Base-by-base conservation (phyloP, 2,888 invertebrate genomes). In the Morpho helenor region DNA sequence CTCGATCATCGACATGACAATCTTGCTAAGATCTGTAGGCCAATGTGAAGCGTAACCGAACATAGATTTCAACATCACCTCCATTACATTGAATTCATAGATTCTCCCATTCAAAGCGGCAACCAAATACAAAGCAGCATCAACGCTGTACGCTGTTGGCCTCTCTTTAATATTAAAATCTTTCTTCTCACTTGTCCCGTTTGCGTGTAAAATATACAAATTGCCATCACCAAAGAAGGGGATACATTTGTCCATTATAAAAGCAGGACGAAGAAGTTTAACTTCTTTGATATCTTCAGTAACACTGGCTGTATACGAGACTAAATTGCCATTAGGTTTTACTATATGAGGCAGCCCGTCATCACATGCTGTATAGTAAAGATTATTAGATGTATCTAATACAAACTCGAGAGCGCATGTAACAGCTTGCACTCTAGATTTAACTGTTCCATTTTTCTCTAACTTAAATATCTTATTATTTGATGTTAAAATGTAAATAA, bases 31-130 rank as follows among this genome's bases (percentile, higher is more conserved):
- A 66, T 82, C 79, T 47, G 60, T 71, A 0, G 79, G 75, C 71
- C 72, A 75, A 2, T 70, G 66, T 0, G 67, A 59, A 0, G 68
- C 52, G 0, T 72, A 61, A 0, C 79, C 75, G 61, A 83, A 85
- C 79, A 85, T 80, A 0, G 84, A 82, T 16, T 76, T 74, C 2
- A 83, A 53, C 7, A 85, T 49, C 0, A 79, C 71, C 23, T 85
- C 85, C 79, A 85, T 80, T 0, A 86, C 76, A 68, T 86, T 84
- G 61, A 80, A 83, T 52, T 86, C 86, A 56, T 81, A 86, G 57
- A 86, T 80, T 56, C 79, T 84, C 0, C 86, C 85, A 63, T 86
- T 66, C 3, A 80, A 47, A 1, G 86, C 84, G 2, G 77, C 77
- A 1, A 84, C 79, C 8, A 86, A 56, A 51, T 86, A 85, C 10